Conservation (phyloP, 2,797 vertebrate species). For the Carapus acus region DNA sequence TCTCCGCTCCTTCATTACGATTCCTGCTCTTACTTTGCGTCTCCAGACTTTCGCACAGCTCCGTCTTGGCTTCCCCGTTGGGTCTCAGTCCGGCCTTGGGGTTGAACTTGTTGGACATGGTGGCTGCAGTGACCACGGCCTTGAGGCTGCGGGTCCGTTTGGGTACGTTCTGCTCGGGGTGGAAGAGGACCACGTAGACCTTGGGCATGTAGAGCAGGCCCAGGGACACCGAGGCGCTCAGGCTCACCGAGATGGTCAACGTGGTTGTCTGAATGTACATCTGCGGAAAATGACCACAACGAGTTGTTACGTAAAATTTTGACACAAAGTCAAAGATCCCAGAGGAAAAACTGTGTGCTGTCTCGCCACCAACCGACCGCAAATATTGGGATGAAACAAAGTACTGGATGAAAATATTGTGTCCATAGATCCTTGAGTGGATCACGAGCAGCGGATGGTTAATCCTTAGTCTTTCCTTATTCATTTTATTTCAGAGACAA, state of each 20-base stretch:
- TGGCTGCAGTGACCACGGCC: slow-evolving; percentile 93
- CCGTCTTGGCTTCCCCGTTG: slow-evolving; percentile 96
- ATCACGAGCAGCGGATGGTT: too few species aligned
- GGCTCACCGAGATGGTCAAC: slow-evolving; percentile 96
- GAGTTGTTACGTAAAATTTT: slow-evolving; percentile 9
- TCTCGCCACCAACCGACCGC: too few species aligned
- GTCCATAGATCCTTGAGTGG: too few species aligned
- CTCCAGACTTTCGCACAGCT: slow-evolving; percentile 96
- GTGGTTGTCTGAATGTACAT: slow-evolving; percentile 98
- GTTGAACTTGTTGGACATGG: slow-evolving; percentile 99
- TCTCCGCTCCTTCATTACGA: slow-evolving; percentile 24
- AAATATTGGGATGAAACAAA: too few species aligned
- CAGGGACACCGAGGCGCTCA: slow-evolving; percentile 96
- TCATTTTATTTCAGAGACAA: too few species aligned
- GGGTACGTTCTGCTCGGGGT: slow-evolving; percentile 98
- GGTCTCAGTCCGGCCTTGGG: slow-evolving; percentile 92
- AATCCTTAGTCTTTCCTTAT: too few species aligned
- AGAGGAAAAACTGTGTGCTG: too few species aligned
- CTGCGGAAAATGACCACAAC: slow-evolving; percentile 63
- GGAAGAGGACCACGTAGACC: slow-evolving; percentile 97
- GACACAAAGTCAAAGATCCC: not conserved
- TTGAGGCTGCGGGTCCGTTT: slow-evolving; percentile 97
- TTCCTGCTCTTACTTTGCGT: slow-evolving; percentile 79
- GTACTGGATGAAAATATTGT: too few species aligned
- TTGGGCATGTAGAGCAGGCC: slow-evolving; percentile 99